Evolutionary conservation across 92 coral and sea anemone species (phyloP), one percentile per base, ranked within the genome.

Genomic region (Zoanthus gigantus): DNA sequence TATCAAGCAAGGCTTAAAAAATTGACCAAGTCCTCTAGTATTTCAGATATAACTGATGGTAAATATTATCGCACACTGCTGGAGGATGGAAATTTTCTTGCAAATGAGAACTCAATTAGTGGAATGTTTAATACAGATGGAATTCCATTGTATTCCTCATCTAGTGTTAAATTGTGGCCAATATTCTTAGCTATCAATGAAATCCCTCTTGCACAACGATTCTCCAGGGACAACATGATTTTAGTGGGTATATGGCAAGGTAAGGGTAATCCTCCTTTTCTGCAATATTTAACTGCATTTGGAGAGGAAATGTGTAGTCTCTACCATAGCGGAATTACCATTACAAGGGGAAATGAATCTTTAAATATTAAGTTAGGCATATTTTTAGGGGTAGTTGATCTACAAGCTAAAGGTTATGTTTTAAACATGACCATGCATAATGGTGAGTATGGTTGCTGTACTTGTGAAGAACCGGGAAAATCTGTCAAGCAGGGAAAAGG

Each of bases 181-280:
- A 76, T 91, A 11, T 79, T 88, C 44, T 68, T 91, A 37, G 91
- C 91, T 1, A 44, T 91, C 34, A 91, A 92, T 86, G 91, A 89
- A 68, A 47, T 92, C 16, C 90, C 92, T 8, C 79, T 78, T 37
- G 15, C 71, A 5, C 85, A 71, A 16, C 50, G 91, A 5, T 88
- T 89, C 76, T 54, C 92, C 13, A 89, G 90, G 61, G 90, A 89
- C 17, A 92, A 89, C 61, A 89, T 92, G 90, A 66, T 92, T 54
- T 68, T 92, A 66, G 90, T 69, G 47, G 94, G 94, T 34, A 89
- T 92, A 28, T 92, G 92, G 92, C 92, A 84, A 82, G 92, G 92
- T 57, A 92, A 85, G 69, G 91, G 79, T 18, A 88, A 89, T 4
- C 93, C 91, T 3, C 93, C 90, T 23, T 86, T 90, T 56, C 15